Conservation (phyloP, 2,888 invertebrate genomes). For the Agrochola circellaris region DNA sequence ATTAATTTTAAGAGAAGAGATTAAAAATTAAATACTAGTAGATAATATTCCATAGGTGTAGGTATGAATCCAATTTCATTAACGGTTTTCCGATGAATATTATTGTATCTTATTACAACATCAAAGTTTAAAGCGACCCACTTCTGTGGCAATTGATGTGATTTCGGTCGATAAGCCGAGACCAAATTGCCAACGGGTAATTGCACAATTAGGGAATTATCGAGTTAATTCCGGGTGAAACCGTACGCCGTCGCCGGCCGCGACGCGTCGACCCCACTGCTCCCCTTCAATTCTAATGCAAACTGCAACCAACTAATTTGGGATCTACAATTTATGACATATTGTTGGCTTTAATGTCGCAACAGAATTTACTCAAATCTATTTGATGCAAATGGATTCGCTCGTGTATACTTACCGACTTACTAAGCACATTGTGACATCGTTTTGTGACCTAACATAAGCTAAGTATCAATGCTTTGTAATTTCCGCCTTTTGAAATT, state of each 20-base stretch:
- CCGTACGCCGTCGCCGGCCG: slow-evolving; percentile 74
- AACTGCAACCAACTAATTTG: slow-evolving; percentile 78
- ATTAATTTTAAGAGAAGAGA: background rate
- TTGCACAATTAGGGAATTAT: slow-evolving; percentile 89
- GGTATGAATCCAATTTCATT: slow-evolving; percentile 35
- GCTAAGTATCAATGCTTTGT: slow-evolving; percentile 41
- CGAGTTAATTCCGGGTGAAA: slow-evolving; percentile 89
- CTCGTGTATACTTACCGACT: slow-evolving; percentile 38
- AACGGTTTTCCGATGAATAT: slow-evolving; percentile 44
- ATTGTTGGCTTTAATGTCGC: slow-evolving; percentile 78
- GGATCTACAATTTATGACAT: slow-evolving; percentile 81
- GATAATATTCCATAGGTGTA: slow-evolving; percentile 1
- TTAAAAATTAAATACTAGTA: background rate
- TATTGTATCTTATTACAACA: slow-evolving; percentile 57
- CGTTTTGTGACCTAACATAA: slow-evolving; percentile 49
- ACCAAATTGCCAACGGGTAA: slow-evolving; percentile 86
- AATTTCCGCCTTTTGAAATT: slow-evolving; percentile 57
- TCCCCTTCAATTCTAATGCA: slow-evolving; percentile 82
- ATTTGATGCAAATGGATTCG: slow-evolving; percentile 58
- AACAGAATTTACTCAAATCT: slow-evolving; percentile 58
- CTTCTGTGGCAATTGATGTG: slow-evolving; percentile 66
- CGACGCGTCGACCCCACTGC: slow-evolving; percentile 65
- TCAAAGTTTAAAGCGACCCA: slow-evolving; percentile 64
- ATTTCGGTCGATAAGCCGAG: slow-evolving; percentile 78
- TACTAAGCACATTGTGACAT: slow-evolving; percentile 54